A percentile compares a stretch with the other conserved stretches of the same genome.
These are phyloP conservation scores for Crypturellus undulatus DNA, from an alignment of 2,113 vertebrate genomes.

Conservation along the genomic window DNA sequence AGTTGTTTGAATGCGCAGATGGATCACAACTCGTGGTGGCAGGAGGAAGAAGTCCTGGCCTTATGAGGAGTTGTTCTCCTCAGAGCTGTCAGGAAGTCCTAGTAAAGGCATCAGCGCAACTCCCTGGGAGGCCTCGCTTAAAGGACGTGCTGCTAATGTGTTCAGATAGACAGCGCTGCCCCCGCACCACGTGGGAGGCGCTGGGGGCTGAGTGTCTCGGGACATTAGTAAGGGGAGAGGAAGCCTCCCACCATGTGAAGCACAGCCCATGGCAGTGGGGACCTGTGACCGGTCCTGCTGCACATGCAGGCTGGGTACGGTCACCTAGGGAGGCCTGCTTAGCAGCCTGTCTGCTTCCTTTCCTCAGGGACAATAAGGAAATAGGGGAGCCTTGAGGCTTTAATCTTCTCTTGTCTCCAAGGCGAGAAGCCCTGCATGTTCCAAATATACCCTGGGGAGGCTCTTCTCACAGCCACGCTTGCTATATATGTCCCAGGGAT, in stretches of 20 bases:
- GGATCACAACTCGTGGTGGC: not conserved
- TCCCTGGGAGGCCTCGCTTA: not conserved
- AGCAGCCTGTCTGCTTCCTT: not conserved
- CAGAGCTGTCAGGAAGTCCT: not conserved
- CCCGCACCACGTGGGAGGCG: not conserved
- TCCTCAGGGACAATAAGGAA: not conserved
- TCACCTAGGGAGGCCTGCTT: not conserved
- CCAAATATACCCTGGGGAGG: not conserved
- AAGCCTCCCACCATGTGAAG: not conserved
- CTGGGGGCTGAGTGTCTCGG: not conserved
- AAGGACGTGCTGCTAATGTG: not conserved
- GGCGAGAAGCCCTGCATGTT: not conserved
- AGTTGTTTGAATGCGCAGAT: not conserved
- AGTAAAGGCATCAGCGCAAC: not conserved
- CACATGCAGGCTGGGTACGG: not conserved
- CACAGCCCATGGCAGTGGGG: rapidly evolving
- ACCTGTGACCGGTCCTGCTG: not conserved
- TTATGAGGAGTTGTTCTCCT: not conserved
- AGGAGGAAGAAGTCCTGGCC: not conserved
- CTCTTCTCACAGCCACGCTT: not conserved
- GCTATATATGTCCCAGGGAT: not conserved
- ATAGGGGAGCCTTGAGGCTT: not conserved
- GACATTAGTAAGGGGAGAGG: not conserved
- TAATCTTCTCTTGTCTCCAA: not conserved
- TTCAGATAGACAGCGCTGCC: not conserved